Percentiles rank a stretch among this genome's conserved stretches.
Evolutionary conservation across 1,140 invertebrate species (phyloP).

Genomic region (Drosophila hydei): DNA sequence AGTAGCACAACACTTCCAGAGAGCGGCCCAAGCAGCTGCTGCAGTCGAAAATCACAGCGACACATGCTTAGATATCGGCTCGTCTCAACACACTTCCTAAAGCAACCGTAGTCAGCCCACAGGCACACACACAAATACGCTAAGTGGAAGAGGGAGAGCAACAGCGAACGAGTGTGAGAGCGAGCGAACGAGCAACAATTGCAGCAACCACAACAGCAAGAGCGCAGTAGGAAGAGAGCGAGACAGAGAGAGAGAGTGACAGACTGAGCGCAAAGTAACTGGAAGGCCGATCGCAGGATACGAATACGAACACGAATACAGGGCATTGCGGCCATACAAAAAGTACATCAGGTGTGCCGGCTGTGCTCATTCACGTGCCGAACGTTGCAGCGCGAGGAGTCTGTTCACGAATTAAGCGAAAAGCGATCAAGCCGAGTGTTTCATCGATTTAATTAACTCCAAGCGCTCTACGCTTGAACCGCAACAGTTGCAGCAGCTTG

Average conservation of each 20-base stretch:
- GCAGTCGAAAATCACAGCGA: slow-evolving; percentile 69
- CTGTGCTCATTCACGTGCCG: slow-evolving; percentile 47
- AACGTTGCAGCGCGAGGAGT: slow-evolving; percentile 41
- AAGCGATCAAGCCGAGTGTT: not conserved
- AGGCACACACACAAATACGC: slow-evolving; percentile 12
- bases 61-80: slow-evolving; percentile 93
- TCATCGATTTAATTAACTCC: not conserved
- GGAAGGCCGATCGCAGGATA: slow-evolving; percentile 63
- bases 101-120: slow-evolving; percentile 89
- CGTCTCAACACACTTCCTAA: slow-evolving; percentile 93
- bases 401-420: slow-evolving; percentile 5
- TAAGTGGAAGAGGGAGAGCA: slow-evolving; percentile 29
- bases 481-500: slow-evolving; percentile 48
- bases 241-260: slow-evolving; percentile 22
- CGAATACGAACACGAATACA: slow-evolving; percentile 24
- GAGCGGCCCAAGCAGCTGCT: slow-evolving; percentile 61
- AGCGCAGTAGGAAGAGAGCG: slow-evolving; percentile 22
- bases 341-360: slow-evolving; percentile 54
- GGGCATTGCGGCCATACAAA: slow-evolving; percentile 38
- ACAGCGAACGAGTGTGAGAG: slow-evolving; percentile 27
- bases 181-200: slow-evolving; percentile 11
- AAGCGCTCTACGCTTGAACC: slow-evolving; percentile 16
- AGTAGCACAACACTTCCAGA: slow-evolving; percentile 45
- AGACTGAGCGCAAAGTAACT: slow-evolving; percentile 21
- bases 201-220: slow-evolving; percentile 18